Percentiles rank a stretch among this genome's conserved stretches.
These are phyloP conservation scores for Anneissia japonica DNA, from an alignment of 35 echinoderm and acorn worm species.

Conservation along the genomic window DNA sequence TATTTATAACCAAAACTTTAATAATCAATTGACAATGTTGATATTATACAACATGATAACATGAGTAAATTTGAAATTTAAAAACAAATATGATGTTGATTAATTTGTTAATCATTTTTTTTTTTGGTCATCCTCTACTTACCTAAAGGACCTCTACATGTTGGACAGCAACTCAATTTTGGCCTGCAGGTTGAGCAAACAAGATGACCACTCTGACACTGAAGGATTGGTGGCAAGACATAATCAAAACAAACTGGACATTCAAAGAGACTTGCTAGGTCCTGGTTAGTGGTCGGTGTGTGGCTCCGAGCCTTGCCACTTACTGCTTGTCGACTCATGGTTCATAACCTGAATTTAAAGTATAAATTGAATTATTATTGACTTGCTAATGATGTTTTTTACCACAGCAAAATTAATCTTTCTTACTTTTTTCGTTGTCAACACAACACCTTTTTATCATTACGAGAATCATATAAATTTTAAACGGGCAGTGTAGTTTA, in stretches of 20 bases:
- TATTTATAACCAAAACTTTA: too few species aligned
- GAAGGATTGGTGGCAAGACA: conserved; percentile 93
- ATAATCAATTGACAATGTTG: neutral
- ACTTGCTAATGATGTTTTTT: too few species aligned
- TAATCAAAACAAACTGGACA: conserved; percentile 98
- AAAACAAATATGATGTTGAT: neutral
- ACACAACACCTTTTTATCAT: too few species aligned
- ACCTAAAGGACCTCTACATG: conserved; percentile 92
- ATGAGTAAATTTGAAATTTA: neutral
- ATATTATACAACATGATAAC: neutral
- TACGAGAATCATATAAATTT: too few species aligned
- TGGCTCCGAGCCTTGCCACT: conserved; percentile 87
- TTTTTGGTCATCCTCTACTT: conserved; percentile 6
- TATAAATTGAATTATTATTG: too few species aligned
- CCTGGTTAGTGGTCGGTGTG: conserved; percentile 94
- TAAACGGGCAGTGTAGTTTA: too few species aligned
- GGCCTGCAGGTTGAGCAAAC: conserved; percentile 93
- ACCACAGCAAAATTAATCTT: too few species aligned
- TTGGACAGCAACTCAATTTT: conserved; percentile 93
- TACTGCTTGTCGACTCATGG: conserved; percentile 80
- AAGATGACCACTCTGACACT: conserved; percentile 96
- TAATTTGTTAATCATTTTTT: neutral
- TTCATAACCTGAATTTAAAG: neutral
- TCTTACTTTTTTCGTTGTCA: too few species aligned
- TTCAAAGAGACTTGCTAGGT: conserved; percentile 93